phyloP scores from a whole-genome alignment of 2,797 vertebrate species.

The Heterohyrax brucei region DNA sequence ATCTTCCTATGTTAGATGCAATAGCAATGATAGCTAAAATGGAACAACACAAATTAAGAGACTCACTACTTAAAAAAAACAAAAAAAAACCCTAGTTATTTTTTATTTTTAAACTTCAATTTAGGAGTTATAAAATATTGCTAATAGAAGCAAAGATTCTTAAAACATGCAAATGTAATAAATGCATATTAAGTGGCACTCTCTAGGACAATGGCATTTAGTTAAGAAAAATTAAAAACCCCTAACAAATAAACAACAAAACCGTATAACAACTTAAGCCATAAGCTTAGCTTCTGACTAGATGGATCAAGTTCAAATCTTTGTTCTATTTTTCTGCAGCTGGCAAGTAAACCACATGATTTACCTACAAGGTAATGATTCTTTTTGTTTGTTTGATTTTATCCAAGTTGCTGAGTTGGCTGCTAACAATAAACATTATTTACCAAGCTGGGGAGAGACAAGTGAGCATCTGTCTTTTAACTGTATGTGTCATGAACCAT shows the following conservation, averaged over 20 bases:
- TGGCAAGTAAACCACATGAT: not conserved
- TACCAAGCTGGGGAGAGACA: not conserved
- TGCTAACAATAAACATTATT: slow-evolving; percentile 1
- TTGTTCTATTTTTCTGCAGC: not conserved
- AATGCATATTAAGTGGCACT: not conserved
- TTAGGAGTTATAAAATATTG: not conserved
- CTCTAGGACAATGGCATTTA: not conserved
- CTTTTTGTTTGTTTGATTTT: slow-evolving; percentile 25
- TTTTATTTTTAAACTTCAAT: not conserved
- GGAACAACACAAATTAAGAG: not conserved
- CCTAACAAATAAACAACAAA: slow-evolving; percentile 1
- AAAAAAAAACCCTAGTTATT: not conserved
- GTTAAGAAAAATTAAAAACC: not conserved
- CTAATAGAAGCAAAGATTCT: slow-evolving; percentile 6
- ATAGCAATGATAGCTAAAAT: slow-evolving; percentile 6
- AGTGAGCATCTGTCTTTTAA: not conserved
- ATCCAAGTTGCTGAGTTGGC: not conserved
- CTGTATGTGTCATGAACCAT: not conserved
- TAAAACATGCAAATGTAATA: not conserved
- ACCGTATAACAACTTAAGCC: not conserved
- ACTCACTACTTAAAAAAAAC: not conserved
- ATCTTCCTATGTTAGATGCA: slow-evolving; percentile 25
- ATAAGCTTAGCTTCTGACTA: not conserved
- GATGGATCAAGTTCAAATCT: not conserved
- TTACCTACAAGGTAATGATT: not conserved